Evolutionary conservation across 2,888 invertebrate genomes (phyloP), one percentile per base, ranked within the genome.

Genomic region (Crossocerus cetratus): DNA sequence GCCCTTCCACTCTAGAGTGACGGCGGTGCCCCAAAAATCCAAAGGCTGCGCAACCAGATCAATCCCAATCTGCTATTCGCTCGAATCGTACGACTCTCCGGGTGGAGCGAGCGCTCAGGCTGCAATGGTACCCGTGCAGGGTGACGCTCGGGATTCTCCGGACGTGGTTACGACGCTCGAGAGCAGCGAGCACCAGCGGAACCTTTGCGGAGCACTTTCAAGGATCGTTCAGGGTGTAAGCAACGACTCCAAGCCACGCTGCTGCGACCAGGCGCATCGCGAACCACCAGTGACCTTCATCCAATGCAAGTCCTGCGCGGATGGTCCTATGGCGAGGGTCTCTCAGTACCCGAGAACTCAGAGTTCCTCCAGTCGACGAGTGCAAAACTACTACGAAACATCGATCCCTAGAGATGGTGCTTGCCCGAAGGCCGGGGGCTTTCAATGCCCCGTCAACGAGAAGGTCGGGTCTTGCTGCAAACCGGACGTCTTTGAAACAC

Each of bases 11-110:
- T 61, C 4, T 53, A 81, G 84, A 59, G 62, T 78, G 44, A 69
- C 59, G 21, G 71, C 76, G 4, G 73, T 69, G 18, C 72, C 76
- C 2, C 18, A 60, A 5, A 32, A 32, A 8, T 2, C 11, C 1
- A 1, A 1, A 32, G 2, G 23, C 20, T 42, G 13, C 13, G 1
- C 42, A 5, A 13, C 1, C 14, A 2, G 4, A 22, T 21, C 13
- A 8, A 54, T 20, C 13, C 53, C 53, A 0, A 73, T 68, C 65
- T 60, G 62, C 16, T 77, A 75, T 45, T 65, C 64, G 5, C 43
- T 83, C 54, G 79, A 84, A 61, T 63, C 83, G 3, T 64, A 56
- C 5, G 65, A 73, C 5, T 43, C 58, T 45, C 64, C 71, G 0
- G 69, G 60, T 8, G 78, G 81, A 3, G 69, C 81, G 0, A 44